Evolutionary conservation across 1,140 invertebrate species (phyloP).

Genomic region (Leptonema lineaticorne): DNA sequence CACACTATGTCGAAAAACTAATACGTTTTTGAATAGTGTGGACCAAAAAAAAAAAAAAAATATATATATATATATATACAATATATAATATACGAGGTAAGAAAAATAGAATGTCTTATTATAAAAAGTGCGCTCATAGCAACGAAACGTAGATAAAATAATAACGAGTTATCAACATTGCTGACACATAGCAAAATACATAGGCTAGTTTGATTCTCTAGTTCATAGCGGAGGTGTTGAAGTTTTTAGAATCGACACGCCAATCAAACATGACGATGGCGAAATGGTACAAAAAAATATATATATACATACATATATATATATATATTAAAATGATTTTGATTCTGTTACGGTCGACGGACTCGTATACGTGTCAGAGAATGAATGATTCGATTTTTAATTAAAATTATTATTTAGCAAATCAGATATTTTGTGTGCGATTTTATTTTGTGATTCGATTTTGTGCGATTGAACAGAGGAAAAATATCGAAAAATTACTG

Average conservation of each 20-base stretch:
- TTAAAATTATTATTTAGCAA: too few species aligned
- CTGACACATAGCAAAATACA: constrained; percentile 2
- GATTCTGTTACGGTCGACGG: too few species aligned
- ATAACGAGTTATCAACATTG: constrained; percentile 19
- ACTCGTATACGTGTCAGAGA: too few species aligned
- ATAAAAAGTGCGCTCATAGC: constrained; percentile 22
- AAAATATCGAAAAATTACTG: too few species aligned
- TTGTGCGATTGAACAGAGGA: too few species aligned
- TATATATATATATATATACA: not conserved
- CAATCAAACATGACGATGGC: not conserved
- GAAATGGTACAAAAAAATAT: too few species aligned
- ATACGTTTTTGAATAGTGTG: too few species aligned
- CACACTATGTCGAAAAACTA: not conserved
- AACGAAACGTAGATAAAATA: constrained; percentile 25
- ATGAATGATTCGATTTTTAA: too few species aligned
- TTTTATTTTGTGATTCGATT: too few species aligned
- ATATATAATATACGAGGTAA: not conserved
- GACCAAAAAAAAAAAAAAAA: too few species aligned
- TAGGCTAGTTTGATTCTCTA: too few species aligned
- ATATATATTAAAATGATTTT: not conserved
- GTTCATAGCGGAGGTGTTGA: not conserved
- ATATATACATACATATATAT: not conserved
- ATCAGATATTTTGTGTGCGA: too few species aligned
- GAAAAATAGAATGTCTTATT: not conserved
- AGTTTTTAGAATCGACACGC: not conserved